Base-by-base conservation (phyloP, 2,113 vertebrate genomes). In the Rhabdornis inornatus region DNA sequence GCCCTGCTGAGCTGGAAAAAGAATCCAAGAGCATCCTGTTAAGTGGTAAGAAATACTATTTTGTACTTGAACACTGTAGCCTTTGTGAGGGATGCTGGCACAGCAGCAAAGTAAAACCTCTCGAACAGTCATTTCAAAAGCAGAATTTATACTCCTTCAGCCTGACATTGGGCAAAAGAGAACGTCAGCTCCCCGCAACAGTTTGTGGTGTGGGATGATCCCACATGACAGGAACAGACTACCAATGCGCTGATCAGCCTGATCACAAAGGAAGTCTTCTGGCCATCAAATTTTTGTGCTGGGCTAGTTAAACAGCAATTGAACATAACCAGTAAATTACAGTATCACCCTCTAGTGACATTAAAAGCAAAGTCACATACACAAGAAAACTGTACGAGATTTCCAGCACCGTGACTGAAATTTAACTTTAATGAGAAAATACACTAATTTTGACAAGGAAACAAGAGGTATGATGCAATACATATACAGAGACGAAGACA, bases 1-100 rank as follows among this genome's bases (percentile, higher is more conserved):
- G 69, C 68, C 71, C 75, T 56, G 81, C 93, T 83, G 92, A 93
- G 81, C 1, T 94, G 53, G 84, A 70, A 94, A 93, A 64, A 86
- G 82, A 96, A 94, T 80, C 93, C 94, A 94, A 97, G 86, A 95
- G 94, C 95, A 95, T 95, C 86, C 92, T 93, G 90, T 89, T 92
- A 95, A 95, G 70, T 95, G 83, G 92, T 52, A 95, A 96, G 81
- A 96, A 96, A 94, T 71, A 93, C 92, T 79, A 72, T 94, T 95
- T 80, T 96, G 93, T 93, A 57, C 83, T 78, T 49, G 18, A 96
- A 97, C 95, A 96, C 82, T 96, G 93, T 21, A 76, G 86, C 30
- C 95, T 96, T 96, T 96, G 94, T 96, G 91, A 94, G 76, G 66
- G 47, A 89, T 79, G 71, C 81, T 95, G 93, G 92, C 95, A 95